Evolutionary conservation across 2,888 invertebrate species (phyloP).

Genomic region (Flexamia atlantica): DNA sequence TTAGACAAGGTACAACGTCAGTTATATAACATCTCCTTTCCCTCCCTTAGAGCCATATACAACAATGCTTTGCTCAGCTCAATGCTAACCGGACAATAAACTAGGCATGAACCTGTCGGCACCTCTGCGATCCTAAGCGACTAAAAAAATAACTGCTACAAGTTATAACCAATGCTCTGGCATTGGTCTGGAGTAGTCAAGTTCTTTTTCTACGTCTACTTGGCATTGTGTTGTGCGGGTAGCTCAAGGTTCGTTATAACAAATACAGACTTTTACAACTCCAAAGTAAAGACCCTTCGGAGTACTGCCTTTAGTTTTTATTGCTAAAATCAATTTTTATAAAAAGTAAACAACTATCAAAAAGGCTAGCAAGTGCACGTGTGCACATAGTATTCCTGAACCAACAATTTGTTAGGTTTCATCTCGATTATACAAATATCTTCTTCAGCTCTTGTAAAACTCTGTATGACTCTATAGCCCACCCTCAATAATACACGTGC

Average conservation of each 20-base stretch:
- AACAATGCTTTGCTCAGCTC: not conserved
- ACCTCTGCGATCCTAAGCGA: not conserved
- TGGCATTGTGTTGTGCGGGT: not conserved
- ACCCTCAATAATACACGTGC: no score
- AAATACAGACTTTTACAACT: no score
- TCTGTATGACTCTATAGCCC: no score
- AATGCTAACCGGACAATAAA: slow-evolving; percentile 31
- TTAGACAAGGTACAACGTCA: not conserved
- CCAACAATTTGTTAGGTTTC: no score
- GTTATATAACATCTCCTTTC: slow-evolving; percentile 22
- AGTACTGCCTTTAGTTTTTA: no score
- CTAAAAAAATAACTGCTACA: not conserved
- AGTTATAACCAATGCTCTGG: not conserved
- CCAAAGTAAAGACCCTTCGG: no score
- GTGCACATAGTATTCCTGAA: no score
- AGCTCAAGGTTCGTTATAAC: not conserved
- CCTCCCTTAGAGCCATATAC: not conserved
- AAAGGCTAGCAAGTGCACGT: no score
- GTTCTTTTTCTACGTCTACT: not conserved
- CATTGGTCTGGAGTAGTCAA: not conserved
- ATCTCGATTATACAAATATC: no score
- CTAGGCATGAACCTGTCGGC: slow-evolving; percentile 12
- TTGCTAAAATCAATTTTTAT: no score
- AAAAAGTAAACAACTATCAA: no score
- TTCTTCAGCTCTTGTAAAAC: no score